Evolutionary conservation across 2,113 vertebrate genomes (phyloP).

Genomic region (Lophura nycthemera): DNA sequence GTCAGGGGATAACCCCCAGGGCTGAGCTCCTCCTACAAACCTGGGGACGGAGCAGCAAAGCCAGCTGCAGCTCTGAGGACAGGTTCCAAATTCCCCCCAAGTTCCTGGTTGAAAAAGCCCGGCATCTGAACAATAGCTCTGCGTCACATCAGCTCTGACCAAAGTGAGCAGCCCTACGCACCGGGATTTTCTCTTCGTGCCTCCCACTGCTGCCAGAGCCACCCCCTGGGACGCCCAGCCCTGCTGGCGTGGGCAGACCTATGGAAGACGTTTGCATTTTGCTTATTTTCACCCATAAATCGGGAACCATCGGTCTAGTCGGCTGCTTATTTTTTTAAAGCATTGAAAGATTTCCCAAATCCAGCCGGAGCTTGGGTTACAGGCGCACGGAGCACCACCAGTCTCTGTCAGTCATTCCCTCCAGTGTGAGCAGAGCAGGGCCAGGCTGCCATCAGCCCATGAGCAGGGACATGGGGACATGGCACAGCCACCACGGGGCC

Average conservation of each 20-base stretch:
- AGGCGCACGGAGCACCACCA: conserved; percentile 59
- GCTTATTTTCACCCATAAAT: conserved; percentile 29
- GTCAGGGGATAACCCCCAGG: not conserved
- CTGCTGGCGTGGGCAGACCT: not conserved
- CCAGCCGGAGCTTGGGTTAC: conserved; percentile 60
- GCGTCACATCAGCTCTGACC: not conserved
- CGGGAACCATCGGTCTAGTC: conserved; percentile 48
- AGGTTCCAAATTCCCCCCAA: not conserved
- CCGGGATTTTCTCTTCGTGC: not conserved
- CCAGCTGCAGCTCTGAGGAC: not conserved
- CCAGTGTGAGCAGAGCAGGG: not conserved
- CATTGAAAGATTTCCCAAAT: conserved; percentile 71
- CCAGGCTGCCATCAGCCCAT: not conserved
- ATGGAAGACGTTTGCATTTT: conserved; percentile 44
- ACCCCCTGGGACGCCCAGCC: accelerated
- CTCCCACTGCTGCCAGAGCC: not conserved
- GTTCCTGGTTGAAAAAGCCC: not conserved
- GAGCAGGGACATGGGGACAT: not conserved
- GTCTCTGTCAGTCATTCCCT: conserved; percentile 65
- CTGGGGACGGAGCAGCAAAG: not conserved
- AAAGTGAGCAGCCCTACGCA: not conserved
- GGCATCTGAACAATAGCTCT: not conserved
- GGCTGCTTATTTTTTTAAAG: conserved; percentile 52
- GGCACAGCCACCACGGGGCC: not conserved
- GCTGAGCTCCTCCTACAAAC: not conserved